Percentiles rank a stretch among this genome's conserved stretches.
These are phyloP conservation scores for Aspiorhynchus laticeps DNA, from an alignment of 2,113 vertebrate species.

Conservation along the genomic window DNA sequence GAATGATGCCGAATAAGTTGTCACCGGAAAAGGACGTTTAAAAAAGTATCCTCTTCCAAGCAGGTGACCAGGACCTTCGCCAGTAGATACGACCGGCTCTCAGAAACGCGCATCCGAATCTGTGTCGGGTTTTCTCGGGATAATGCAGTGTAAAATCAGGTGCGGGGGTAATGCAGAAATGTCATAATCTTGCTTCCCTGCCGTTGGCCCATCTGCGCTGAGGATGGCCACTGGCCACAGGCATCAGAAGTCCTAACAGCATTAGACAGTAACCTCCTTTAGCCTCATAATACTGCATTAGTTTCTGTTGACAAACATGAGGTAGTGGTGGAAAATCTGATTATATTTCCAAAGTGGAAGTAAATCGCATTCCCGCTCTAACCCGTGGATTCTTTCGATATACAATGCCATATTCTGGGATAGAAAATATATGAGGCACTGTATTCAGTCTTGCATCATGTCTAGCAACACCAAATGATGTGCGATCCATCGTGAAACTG, in stretches of 20 bases:
- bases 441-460: background rate
- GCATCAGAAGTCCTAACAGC: constrained; percentile 31
- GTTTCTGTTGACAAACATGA: constrained; percentile 35
- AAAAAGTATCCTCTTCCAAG: background rate
- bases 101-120: background rate
- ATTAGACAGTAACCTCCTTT: constrained; percentile 31
- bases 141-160: constrained; percentile 16
- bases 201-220: constrained; percentile 37
- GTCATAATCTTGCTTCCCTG: constrained; percentile 26
- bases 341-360: constrained; percentile 29
- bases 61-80: constrained; percentile 4
- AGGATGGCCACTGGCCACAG: constrained; percentile 25
- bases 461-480: background rate
- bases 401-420: constrained; percentile 3
- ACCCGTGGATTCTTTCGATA: background rate
- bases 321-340: constrained; percentile 25
- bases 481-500: background rate
- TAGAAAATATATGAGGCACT: background rate
- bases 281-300: constrained; percentile 28
- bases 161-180: constrained; percentile 23
- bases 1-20: constrained; percentile 37
- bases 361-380: constrained; percentile 20
- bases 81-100: background rate
- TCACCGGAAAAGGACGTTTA: constrained; percentile 5
- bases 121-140: background rate